Percentiles rank a stretch among this genome's conserved stretches.
Evolutionary conservation across 2,113 vertebrate genomes (phyloP).

Genomic region (Chitala chitala): DNA sequence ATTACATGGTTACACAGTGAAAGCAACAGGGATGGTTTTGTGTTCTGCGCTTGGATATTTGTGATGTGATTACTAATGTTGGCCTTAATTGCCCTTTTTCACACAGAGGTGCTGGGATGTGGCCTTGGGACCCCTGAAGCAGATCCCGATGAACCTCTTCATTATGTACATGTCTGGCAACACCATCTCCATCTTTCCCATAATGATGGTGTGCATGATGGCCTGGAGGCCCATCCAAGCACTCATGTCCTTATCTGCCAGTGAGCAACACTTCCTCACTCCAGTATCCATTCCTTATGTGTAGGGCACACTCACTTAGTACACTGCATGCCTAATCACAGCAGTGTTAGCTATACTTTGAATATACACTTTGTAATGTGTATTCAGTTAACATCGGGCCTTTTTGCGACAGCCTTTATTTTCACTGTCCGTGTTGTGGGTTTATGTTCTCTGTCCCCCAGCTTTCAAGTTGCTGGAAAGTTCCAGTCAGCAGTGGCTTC

Average conservation of each 20-base stretch:
- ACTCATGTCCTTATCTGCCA: constrained; percentile 91
- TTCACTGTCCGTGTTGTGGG: background rate
- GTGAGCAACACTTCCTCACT: constrained; percentile 63
- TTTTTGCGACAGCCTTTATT: no score
- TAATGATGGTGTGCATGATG: constrained; percentile 99
- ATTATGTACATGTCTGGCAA: constrained; percentile 99
- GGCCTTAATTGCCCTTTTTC: background rate
- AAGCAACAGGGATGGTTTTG: no score
- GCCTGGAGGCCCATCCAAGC: constrained; percentile 97
- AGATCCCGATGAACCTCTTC: constrained; percentile 97
- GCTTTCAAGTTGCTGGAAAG: constrained; percentile 93
- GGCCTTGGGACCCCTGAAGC: constrained; percentile 88
- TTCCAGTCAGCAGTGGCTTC: constrained; percentile 91
- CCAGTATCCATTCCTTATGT: no score
- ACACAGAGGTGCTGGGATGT: constrained; percentile 93
- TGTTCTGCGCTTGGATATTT: no score
- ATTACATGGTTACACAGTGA: no score
- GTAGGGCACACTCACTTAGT: background rate
- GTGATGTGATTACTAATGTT: no score
- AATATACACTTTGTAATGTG: no score
- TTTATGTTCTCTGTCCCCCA: constrained; percentile 39
- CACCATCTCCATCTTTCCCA: constrained; percentile 97
- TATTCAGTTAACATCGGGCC: no score
- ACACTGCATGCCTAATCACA: background rate
- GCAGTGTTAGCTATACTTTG: no score